These are phyloP conservation scores for Probosciger aterrimus DNA, from an alignment of 2,113 vertebrate species.

Conservation along the genomic window DNA sequence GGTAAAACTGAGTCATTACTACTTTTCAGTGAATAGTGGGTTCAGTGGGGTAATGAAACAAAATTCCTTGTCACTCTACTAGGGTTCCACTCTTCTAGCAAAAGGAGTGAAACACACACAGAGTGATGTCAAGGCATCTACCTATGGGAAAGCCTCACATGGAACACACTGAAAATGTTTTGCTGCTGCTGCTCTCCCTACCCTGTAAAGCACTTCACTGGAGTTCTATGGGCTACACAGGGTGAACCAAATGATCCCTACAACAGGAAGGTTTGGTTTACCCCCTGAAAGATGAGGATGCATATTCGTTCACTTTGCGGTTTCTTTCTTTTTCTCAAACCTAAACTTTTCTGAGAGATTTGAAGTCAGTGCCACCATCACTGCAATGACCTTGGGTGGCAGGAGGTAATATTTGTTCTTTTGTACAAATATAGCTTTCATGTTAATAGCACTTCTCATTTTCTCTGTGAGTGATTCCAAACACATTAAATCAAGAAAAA, in stretches of 20 bases:
- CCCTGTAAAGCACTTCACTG: rapidly evolving
- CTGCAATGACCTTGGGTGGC: not conserved
- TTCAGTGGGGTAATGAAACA: not conserved
- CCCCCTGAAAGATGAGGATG: not conserved
- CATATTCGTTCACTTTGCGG: not conserved
- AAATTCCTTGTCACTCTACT: not conserved
- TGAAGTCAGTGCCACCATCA: not conserved
- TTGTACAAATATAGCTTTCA: not conserved
- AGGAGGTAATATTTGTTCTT: not conserved
- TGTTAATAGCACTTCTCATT: not conserved
- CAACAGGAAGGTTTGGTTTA: not conserved
- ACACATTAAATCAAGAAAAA: not conserved
- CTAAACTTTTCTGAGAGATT: not conserved
- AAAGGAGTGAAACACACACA: not conserved
- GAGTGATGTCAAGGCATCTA: not conserved
- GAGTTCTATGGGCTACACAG: not conserved
- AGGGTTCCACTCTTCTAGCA: not conserved
- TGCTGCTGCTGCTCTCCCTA: not conserved
- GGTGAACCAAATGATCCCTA: not conserved
- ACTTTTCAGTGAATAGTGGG: not conserved
- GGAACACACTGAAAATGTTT: not conserved
- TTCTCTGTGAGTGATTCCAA: not conserved
- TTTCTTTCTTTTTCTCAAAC: not conserved
- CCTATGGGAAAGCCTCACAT: not conserved
- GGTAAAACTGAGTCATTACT: not conserved